Evolutionary conservation across 2,888 invertebrate species (phyloP).

Genomic region (Halictus ligatus): DNA sequence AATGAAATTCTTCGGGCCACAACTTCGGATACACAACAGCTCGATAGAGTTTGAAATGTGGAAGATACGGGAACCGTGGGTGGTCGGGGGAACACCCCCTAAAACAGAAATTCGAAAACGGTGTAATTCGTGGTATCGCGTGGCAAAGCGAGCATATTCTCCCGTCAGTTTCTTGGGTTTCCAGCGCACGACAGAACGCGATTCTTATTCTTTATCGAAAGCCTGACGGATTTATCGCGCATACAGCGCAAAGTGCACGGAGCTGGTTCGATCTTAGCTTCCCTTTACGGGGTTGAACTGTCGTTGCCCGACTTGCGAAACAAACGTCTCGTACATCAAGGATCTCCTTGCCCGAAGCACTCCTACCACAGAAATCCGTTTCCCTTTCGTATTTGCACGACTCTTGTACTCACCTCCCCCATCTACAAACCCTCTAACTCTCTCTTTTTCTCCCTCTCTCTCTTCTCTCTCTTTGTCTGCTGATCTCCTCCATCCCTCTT

Average conservation of each 20-base stretch:
- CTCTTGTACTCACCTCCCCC: slow-evolving; percentile 62
- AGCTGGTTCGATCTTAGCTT: slow-evolving; percentile 60
- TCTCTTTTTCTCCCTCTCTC: background rate
- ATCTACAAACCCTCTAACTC: slow-evolving; percentile 11
- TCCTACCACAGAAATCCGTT: slow-evolving; percentile 70
- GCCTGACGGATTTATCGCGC: slow-evolving; percentile 57
- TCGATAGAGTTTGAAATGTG: too few species aligned
- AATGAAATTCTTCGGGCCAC: too few species aligned
- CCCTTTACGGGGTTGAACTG: slow-evolving; percentile 62
- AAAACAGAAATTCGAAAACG: background rate
- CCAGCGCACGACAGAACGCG: slow-evolving; percentile 30
- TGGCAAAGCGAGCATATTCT: slow-evolving; percentile 22
- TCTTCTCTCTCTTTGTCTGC: slow-evolving; percentile 21
- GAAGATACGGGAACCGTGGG: too few species aligned
- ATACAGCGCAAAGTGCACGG: slow-evolving; percentile 42
- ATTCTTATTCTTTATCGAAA: slow-evolving; percentile 52
- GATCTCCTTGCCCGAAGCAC: slow-evolving; percentile 67
- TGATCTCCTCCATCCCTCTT: slow-evolving; percentile 22
- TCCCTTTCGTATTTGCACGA: slow-evolving; percentile 74
- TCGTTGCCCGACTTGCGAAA: slow-evolving; percentile 66
- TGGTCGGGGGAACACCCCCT: too few species aligned
- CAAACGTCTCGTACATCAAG: slow-evolving; percentile 67
- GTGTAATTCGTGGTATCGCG: slow-evolving; percentile 4
- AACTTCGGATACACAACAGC: too few species aligned
- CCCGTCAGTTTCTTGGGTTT: background rate